A percentile compares a stretch with the other conserved stretches of the same genome.
Evolutionary conservation across 2,113 vertebrate species (phyloP).

Genomic region (Rhodinocichla rosea): DNA sequence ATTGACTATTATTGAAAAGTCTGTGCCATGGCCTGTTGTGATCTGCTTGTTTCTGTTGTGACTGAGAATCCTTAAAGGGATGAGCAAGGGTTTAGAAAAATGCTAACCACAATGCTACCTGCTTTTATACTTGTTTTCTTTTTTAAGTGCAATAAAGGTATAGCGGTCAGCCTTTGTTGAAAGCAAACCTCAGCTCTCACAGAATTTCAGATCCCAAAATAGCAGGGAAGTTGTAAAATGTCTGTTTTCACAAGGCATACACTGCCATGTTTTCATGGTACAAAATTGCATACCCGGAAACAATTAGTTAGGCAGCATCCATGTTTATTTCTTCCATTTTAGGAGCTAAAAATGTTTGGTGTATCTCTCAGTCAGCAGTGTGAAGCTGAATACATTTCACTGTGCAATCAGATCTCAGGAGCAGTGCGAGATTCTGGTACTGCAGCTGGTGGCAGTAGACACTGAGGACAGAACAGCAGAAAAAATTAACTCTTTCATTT

Average conservation of each 20-base stretch:
- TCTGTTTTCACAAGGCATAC: background rate
- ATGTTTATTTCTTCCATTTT: background rate
- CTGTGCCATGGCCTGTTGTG: background rate
- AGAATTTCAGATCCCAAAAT: background rate
- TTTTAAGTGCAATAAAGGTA: background rate
- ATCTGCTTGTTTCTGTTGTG: background rate
- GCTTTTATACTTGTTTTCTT: background rate
- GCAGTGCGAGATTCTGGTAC: background rate
- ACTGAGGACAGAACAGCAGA: background rate
- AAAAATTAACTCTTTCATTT: background rate
- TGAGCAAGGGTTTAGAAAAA: background rate
- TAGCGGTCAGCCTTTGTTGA: background rate
- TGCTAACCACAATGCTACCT: background rate
- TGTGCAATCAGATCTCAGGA: background rate
- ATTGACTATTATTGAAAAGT: background rate
- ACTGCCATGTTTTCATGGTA: background rate
- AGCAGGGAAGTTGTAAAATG: background rate
- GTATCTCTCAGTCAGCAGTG: background rate
- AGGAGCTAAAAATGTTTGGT: background rate
- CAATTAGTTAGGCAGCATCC: background rate
- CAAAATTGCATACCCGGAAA: background rate
- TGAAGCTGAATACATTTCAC: background rate
- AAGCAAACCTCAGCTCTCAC: background rate
- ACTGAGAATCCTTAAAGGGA: background rate
- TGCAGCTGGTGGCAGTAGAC: background rate